Conservation (phyloP, 2,888 invertebrate genomes). For the Drosophila demipolita region DNA sequence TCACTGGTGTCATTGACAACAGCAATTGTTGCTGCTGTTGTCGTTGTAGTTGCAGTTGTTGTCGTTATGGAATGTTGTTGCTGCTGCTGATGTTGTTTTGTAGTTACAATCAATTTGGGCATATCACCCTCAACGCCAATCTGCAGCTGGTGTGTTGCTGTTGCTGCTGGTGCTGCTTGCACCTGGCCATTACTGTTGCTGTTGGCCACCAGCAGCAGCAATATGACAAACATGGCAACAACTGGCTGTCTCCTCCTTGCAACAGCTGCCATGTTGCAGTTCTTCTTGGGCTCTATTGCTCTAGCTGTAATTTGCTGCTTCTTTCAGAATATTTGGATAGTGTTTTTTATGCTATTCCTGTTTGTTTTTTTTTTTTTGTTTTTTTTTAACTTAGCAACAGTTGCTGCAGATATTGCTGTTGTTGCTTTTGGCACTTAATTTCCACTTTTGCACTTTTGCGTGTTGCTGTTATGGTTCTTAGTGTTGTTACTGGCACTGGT, state of each 20-base stretch:
- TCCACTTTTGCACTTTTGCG: constrained; percentile 32
- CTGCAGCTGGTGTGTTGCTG: constrained; percentile 38
- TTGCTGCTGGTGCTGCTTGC: constrained; percentile 33
- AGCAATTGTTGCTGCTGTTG: constrained; percentile 25
- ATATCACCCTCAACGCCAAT: constrained; percentile 47
- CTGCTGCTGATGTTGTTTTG: constrained; percentile 25
- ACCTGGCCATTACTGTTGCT: constrained; percentile 20
- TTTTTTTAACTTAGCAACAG: constrained; percentile 55
- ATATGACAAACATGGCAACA: constrained; percentile 41
- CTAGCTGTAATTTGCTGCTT: constrained; percentile 10
- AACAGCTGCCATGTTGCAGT: constrained; percentile 54
- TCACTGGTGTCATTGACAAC: constrained; percentile 12
- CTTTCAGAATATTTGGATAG: constrained; percentile 37
- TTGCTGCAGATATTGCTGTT: constrained; percentile 20
- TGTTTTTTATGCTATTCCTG: constrained; percentile 26
- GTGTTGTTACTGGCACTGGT: constrained; percentile 42
- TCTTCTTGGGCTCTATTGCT: constrained; percentile 9
- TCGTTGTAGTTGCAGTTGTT: constrained; percentile 5
- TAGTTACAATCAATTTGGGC: constrained; percentile 33
- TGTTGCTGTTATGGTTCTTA: constrained; percentile 28
- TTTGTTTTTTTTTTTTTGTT: constrained; percentile 33
- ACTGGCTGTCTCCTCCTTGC: constrained; percentile 19
- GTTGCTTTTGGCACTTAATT: constrained; percentile 65
- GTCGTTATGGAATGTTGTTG: constrained; percentile 9
- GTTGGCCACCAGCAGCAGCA: constrained; percentile 49